Percentiles rank a stretch among this genome's conserved stretches.
These are phyloP conservation scores for Eulemur mongoz DNA, from an alignment of 2,797 vertebrate genomes.

Conservation along the genomic window DNA sequence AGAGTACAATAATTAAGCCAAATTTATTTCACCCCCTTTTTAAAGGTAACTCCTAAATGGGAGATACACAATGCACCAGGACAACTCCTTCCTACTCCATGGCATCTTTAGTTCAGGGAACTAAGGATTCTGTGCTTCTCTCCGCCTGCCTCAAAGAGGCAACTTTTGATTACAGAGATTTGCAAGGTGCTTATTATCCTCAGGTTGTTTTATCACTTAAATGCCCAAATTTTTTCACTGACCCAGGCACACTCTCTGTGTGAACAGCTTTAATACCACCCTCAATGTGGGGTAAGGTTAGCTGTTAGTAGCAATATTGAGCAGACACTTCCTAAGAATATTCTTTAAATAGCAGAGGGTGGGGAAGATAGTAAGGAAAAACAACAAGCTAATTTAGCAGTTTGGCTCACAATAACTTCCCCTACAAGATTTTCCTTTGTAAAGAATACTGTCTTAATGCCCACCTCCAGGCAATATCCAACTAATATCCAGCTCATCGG, in stretches of 20 bases:
- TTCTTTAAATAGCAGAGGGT: slow-evolving; percentile 44
- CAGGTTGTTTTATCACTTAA: neutral
- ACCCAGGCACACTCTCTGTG: slow-evolving; percentile 24
- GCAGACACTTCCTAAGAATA: slow-evolving; percentile 51
- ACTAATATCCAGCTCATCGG: neutral
- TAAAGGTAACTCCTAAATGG: neutral
- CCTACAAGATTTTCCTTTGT: neutral
- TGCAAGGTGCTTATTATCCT: neutral
- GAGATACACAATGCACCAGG: neutral
- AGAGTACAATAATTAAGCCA: slow-evolving; percentile 28
- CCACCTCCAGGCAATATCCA: neutral
- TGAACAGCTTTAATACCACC: neutral
- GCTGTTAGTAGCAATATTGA: slow-evolving; percentile 19
- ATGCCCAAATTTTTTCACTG: slow-evolving; percentile 18
- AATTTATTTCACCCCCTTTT: slow-evolving; percentile 46
- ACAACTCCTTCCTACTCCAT: neutral
- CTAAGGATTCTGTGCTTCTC: neutral
- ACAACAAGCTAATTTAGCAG: neutral
- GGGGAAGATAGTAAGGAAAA: neutral
- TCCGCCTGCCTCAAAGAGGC: neutral
- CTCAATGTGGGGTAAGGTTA: neutral
- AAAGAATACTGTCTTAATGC: neutral
- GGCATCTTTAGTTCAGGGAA: neutral
- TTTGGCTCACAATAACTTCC: slow-evolving; percentile 3
- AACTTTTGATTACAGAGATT: neutral